Evolutionary conservation across 2,113 vertebrate species (phyloP).

Genomic region (Caranx ignobilis): DNA sequence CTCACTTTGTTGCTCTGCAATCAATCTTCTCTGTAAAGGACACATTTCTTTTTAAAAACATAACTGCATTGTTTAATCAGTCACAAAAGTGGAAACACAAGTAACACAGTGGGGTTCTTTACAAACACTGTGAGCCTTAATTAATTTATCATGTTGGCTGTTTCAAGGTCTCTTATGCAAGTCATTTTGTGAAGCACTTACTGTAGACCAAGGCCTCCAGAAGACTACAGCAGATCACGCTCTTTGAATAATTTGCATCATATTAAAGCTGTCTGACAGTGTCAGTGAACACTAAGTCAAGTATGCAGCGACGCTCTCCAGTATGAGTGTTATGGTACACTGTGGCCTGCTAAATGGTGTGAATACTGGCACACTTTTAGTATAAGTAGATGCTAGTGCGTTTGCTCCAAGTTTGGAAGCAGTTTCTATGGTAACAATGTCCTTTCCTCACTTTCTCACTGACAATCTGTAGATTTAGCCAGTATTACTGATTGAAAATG

Average conservation of each 20-base stretch:
- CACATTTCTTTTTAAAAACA: slow-evolving; percentile 8
- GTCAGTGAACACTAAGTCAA: slow-evolving; percentile 67
- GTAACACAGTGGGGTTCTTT: slow-evolving; percentile 46
- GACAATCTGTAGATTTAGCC: slow-evolving; percentile 69
- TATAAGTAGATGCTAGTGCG: slow-evolving; percentile 77
- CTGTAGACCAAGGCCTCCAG: slow-evolving; percentile 17
- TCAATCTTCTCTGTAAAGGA: slow-evolving; percentile 71
- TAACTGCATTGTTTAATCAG: slow-evolving; percentile 45
- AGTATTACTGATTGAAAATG: slow-evolving; percentile 63
- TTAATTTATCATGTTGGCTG: slow-evolving; percentile 44
- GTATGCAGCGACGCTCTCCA: slow-evolving; percentile 62
- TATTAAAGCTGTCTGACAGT: slow-evolving; percentile 55
- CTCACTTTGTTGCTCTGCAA: slow-evolving; percentile 68
- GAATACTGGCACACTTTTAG: slow-evolving; percentile 81
- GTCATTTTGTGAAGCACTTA: slow-evolving; percentile 39
- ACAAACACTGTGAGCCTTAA: slow-evolving; percentile 43
- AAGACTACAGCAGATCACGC: slow-evolving; percentile 24
- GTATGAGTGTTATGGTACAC: slow-evolving; percentile 72
- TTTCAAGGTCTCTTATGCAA: slow-evolving; percentile 6
- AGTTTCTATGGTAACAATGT: slow-evolving; percentile 85
- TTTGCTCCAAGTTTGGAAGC: slow-evolving; percentile 80
- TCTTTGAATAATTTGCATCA: slow-evolving; percentile 65
- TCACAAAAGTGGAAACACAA: slow-evolving; percentile 42
- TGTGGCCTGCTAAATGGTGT: slow-evolving; percentile 76
- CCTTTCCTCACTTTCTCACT: slow-evolving; percentile 60